phyloP scores from a whole-genome alignment of 2,888 invertebrate genomes.

The Fabriciana adippe region DNA sequence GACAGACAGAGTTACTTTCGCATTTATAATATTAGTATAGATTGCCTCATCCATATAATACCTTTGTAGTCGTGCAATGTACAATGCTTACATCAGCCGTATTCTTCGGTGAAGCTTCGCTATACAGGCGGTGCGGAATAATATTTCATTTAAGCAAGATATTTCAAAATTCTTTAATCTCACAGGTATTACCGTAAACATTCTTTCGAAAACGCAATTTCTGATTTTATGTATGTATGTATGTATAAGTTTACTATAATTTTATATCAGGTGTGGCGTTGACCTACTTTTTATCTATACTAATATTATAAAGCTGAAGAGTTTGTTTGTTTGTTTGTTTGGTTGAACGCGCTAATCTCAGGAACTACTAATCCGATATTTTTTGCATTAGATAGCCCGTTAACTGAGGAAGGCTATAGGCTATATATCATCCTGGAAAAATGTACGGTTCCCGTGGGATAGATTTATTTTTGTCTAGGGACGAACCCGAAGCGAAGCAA shows the following conservation, averaged over 20 bases:
- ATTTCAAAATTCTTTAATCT: conserved; percentile 43
- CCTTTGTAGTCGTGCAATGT: conserved; percentile 30
- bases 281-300: neutral
- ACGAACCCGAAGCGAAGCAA: too few species aligned
- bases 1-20: too few species aligned
- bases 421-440: too few species aligned
- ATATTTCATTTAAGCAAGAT: conserved; percentile 43
- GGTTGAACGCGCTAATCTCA: too few species aligned
- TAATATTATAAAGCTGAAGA: too few species aligned
- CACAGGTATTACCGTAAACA: conserved; percentile 35
- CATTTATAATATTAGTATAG: too few species aligned
- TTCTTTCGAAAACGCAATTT: conserved; percentile 34
- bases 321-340: too few species aligned
- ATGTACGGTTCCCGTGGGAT: too few species aligned
- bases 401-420: too few species aligned
- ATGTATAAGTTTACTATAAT: conserved; percentile 3
- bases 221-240: conserved; percentile 15
- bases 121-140: conserved; percentile 36
- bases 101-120: conserved; percentile 36
- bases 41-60: conserved; percentile 24
- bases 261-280: neutral
- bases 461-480: too few species aligned
- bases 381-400: too few species aligned
- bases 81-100: conserved; percentile 45
- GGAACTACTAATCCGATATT: too few species aligned